A percentile compares a stretch with the other conserved stretches of the same genome.
Evolutionary conservation across 2,797 vertebrate genomes (phyloP).

Genomic region (Sebastes diploproa): DNA sequence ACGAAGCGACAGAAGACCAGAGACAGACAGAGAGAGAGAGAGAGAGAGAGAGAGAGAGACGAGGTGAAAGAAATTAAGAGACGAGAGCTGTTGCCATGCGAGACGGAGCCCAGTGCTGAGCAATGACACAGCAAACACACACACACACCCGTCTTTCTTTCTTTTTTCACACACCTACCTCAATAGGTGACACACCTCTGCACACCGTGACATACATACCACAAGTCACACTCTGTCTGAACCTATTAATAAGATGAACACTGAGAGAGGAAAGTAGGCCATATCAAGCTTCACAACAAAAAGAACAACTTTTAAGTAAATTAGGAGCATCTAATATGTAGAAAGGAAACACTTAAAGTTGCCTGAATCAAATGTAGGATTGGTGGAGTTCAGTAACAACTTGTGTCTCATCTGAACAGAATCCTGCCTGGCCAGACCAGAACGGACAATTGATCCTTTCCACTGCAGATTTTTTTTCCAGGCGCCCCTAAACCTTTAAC

Average conservation of each 20-base stretch:
- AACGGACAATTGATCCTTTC: not conserved
- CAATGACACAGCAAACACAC: not conserved
- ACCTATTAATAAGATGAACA: not conserved
- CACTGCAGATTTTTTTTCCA: not conserved
- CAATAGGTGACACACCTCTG: constrained; percentile 46
- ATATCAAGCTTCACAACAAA: not conserved
- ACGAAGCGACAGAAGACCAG: not conserved
- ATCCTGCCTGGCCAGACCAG: constrained; percentile 28
- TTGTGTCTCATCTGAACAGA: constrained; percentile 31
- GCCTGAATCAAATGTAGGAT: not conserved
- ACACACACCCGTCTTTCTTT: constrained; percentile 1
- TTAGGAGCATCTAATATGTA: not conserved
- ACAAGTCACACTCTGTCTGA: not conserved
- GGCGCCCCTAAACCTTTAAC: not conserved
- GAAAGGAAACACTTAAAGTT: not conserved
- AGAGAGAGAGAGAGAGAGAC: not conserved
- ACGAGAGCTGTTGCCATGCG: constrained; percentile 23
- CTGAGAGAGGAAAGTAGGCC: not conserved
- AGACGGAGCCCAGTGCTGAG: constrained; percentile 2
- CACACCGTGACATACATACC: not conserved
- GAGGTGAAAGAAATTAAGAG: constrained; percentile 2
- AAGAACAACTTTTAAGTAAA: not conserved
- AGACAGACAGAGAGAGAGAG: not conserved
- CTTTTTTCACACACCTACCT: constrained; percentile 6
- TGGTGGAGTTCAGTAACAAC: not conserved